Percentiles rank a stretch among this genome's conserved stretches.
These are phyloP conservation scores for Serrognathus titanus DNA, from an alignment of 2,888 invertebrate genomes.

Conservation along the genomic window DNA sequence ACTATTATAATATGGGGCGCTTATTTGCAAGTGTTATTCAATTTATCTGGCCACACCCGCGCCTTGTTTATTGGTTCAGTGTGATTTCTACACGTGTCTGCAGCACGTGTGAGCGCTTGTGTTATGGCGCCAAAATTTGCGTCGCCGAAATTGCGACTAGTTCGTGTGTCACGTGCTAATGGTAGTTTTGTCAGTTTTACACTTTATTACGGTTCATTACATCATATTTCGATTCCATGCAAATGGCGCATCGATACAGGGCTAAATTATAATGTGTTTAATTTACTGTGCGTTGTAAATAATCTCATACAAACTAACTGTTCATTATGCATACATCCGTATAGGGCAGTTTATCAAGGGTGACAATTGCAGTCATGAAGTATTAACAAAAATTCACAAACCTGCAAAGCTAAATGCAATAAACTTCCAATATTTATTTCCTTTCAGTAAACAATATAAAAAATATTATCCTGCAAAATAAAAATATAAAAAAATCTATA, in stretches of 20 bases:
- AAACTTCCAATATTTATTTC: no score
- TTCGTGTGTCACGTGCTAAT: constrained; percentile 34
- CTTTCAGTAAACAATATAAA: no score
- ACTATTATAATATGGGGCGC: constrained; percentile 41
- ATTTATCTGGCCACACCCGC: constrained; percentile 51
- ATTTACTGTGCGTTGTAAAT: constrained; percentile 1
- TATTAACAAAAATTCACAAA: no score
- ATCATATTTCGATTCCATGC: constrained; percentile 18
- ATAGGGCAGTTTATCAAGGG: no score
- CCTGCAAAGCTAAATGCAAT: no score
- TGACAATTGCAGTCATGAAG: no score
- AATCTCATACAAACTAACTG: no score
- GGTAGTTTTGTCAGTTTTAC: constrained; percentile 26
- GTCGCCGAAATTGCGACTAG: constrained; percentile 27
- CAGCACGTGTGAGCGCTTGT: constrained; percentile 19
- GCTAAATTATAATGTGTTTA: constrained; percentile 1
- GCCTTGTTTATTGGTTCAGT: constrained; percentile 48
- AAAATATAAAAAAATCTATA: no score
- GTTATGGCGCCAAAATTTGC: constrained; percentile 27
- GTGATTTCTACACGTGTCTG: constrained; percentile 44
- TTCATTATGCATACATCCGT: no score
- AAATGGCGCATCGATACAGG: constrained; percentile 11
- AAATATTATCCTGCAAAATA: no score
- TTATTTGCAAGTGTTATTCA: constrained; percentile 53
- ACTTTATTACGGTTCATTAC: constrained; percentile 25